Base-by-base conservation (phyloP, 2,888 invertebrate species). In the Scaptomyza caliginosa region DNA sequence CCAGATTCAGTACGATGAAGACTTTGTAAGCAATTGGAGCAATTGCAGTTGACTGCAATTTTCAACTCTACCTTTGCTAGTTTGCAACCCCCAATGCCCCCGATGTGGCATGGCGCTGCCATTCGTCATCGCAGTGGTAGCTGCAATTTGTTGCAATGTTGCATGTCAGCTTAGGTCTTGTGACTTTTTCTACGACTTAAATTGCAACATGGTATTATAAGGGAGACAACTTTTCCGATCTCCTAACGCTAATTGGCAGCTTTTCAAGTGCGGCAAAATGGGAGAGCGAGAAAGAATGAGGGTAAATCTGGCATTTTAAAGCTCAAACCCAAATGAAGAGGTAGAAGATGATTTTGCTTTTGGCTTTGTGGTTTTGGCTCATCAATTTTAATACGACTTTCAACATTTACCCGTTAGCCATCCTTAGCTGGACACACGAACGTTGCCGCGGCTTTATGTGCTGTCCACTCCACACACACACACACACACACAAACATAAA, bases 111-210 rank as follows among this genome's bases (percentile, higher is more conserved):
- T 7, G 34, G 16, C 1, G 21, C 49, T 64, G 48, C 58, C 62
- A 76, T 74, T 67, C 82, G 63, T 76, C 78, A 79, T 74, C 58
- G 56, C 52, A 38, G 58, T 59, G 55, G 45, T 16, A 16, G 16
- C 55, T 67, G 60, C 77, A 86, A 83, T 86, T 80, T 86, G 81
- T 76, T 77, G 84, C 84, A 88, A 84, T 80, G 86, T 88, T 86
- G 86, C 74, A 77, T 74, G 84, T 83, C 84, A 88, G 80, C 88
- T 84, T 84, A 85, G 68, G 17, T 21, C 16, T 34, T 32, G 16
- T 23, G 30, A 32, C 23, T 32, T 16, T 46, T 39, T 39, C 30
- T 16, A 16, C 16, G 10, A 30, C 23, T 32, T 30, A 30, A 21
- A 82, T 77, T 77, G 85, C 67, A 81, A 81, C 70, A 68, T 67